phyloP scores from a whole-genome alignment of 2,113 vertebrate genomes.

The Poeciliopsis occidentalis region DNA sequence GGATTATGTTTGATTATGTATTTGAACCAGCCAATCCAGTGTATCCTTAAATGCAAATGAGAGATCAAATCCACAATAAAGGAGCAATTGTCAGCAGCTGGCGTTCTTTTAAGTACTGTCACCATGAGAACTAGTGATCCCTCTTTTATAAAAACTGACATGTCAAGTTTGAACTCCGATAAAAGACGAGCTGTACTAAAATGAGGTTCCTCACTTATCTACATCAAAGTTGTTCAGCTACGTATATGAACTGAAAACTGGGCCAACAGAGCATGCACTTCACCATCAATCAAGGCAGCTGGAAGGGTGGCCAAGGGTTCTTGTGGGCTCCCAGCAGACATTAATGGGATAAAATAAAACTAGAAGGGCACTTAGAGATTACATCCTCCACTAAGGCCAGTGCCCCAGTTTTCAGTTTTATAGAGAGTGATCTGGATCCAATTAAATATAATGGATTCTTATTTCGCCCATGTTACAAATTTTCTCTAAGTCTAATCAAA shows the following conservation, averaged over 20 bases:
- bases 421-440: background rate
- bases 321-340: background rate
- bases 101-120: background rate
- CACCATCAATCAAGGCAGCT: background rate
- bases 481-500: background rate
- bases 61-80: background rate
- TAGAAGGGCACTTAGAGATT: background rate
- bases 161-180: background rate
- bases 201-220: background rate
- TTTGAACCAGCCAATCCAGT: background rate
- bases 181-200: background rate
- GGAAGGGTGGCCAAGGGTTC: background rate
- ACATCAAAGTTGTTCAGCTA: background rate
- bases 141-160: background rate
- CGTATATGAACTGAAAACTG: background rate
- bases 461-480: background rate
- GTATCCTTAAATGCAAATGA: background rate
- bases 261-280: background rate
- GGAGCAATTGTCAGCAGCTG: background rate
- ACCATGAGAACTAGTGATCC: background rate
- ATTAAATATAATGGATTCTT: background rate
- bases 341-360: constrained; percentile 8
- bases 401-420: background rate
- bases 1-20: background rate
- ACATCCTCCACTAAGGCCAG: background rate